Evolutionary conservation across 2,888 invertebrate species (phyloP).

Genomic region (Glaucopsyche alexis): DNA sequence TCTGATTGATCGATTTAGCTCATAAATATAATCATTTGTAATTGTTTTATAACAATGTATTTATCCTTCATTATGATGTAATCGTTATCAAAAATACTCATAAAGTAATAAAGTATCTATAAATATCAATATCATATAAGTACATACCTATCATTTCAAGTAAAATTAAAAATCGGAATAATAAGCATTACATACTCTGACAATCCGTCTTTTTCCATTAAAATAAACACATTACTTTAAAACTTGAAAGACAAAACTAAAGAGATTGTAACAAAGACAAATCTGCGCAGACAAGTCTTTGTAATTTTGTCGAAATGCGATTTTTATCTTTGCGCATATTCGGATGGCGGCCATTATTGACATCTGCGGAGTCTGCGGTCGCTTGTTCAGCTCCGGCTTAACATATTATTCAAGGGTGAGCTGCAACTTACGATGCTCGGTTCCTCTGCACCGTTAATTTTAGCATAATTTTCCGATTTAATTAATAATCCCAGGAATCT

Average conservation of each 20-base stretch:
- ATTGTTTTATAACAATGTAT: no score
- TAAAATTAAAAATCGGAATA: no score
- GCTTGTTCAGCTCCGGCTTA: slow-evolving; percentile 66
- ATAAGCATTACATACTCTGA: no score
- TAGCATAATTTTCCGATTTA: slow-evolving; percentile 15
- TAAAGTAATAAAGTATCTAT: no score
- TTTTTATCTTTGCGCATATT: slow-evolving; percentile 70
- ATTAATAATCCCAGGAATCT: slow-evolving; percentile 10
- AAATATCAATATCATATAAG: no score
- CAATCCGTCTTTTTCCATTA: no score
- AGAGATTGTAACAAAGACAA: slow-evolving; percentile 45
- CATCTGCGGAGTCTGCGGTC: slow-evolving; percentile 74
- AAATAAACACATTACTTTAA: neutral
- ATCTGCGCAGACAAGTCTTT: slow-evolving; percentile 51
- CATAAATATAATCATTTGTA: no score
- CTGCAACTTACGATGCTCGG: slow-evolving; percentile 46
- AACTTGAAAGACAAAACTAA: neutral
- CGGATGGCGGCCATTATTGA: slow-evolving; percentile 56
- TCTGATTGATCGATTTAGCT: no score
- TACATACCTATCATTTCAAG: no score
- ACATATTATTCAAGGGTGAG: slow-evolving; percentile 63
- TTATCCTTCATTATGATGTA: no score
- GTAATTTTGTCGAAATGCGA: slow-evolving; percentile 63
- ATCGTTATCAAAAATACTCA: no score
- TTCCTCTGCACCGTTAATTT: slow-evolving; percentile 14